Percentiles rank a stretch among this genome's conserved stretches.
Evolutionary conservation across 2,797 vertebrate genomes (phyloP).

Genomic region (Pangasius sanitwongsei): DNA sequence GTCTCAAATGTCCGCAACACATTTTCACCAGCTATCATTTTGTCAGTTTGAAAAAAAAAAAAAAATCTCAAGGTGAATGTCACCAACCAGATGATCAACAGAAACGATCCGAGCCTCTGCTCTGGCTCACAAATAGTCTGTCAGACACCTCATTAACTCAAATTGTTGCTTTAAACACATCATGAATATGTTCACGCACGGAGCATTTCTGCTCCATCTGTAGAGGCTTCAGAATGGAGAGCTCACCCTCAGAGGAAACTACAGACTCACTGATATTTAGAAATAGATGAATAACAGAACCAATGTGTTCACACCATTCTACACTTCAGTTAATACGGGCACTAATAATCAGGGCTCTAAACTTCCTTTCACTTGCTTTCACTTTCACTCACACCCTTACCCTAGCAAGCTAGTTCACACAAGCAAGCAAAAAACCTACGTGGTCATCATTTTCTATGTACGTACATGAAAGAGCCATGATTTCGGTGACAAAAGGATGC

Average conservation of each 20-base stretch:
- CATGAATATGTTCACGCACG: slow-evolving; percentile 58
- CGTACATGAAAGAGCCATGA: background rate
- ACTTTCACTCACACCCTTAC: background rate
- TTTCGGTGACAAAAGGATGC: background rate
- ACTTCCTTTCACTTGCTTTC: slow-evolving; percentile 56
- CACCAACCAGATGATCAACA: slow-evolving; percentile 41
- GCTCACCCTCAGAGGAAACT: slow-evolving; percentile 49
- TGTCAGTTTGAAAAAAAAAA: background rate
- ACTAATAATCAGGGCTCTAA: background rate
- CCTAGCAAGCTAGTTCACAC: background rate
- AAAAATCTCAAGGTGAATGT: slow-evolving; percentile 52
- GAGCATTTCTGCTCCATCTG: slow-evolving; percentile 44
- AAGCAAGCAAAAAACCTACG: background rate
- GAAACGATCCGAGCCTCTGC: slow-evolving; percentile 37
- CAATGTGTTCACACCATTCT: slow-evolving; percentile 52
- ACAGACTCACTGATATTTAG: slow-evolving; percentile 54
- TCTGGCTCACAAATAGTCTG: slow-evolving; percentile 50
- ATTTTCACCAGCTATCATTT: slow-evolving; percentile 13
- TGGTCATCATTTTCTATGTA: background rate
- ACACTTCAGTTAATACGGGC: slow-evolving; percentile 59
- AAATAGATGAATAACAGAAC: slow-evolving; percentile 60
- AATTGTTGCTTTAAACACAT: slow-evolving; percentile 65
- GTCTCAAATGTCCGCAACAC: background rate
- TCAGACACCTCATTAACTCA: slow-evolving; percentile 73
- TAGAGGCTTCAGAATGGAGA: slow-evolving; percentile 17